Evolutionary conservation across 2,888 invertebrate genomes (phyloP), one percentile per base, ranked within the genome.

Genomic region (Xestobium rufovillosum): DNA sequence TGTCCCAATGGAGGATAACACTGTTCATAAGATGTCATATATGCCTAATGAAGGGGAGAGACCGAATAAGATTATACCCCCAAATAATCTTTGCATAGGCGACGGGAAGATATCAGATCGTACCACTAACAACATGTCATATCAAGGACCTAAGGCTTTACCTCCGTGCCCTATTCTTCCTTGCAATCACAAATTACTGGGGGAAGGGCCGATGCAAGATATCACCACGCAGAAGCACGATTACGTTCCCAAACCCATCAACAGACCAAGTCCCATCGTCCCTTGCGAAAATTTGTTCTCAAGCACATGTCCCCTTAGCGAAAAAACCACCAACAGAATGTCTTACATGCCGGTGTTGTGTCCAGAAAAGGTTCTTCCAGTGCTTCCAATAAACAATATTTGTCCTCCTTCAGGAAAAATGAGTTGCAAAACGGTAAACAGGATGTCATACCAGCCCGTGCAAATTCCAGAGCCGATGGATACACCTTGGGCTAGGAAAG

Each of bases 161-260:
- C 76, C 77, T 14, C 70, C 75, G 2, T 60, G 61, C 23, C 61
- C 76, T 2, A 74, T 79, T 45, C 66, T 72, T 1, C 80, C 79
- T 2, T 74, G 74, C 39, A 70, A 73, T 60, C 75, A 75, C 59
- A 76, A 75, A 56, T 68, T 76, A 52, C 67, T 73, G 52, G 76
- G 78, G 0, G 72, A 74, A 45, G 73, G 72, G 12, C 80, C 82
- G n/a, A 77, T 83, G 70, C 78, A 81, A 62, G 76, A 75, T 44
- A 63, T 78, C 41, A 84, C 84, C 2, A 83, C 83, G 1, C 76
- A 80, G 47, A 79, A 80, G 26, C 80, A 80, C 56, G 83, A 83
- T 66, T 84, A 69, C 53, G 77, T 78, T 16, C 72, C 76, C 1
- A 80, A 80, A 51, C 76, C 76, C 0, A 67, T 67, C 41, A 69